A percentile compares a stretch with the other conserved stretches of the same genome.
Evolutionary conservation across 2,797 vertebrate species (phyloP).

Genomic region (Paguma larvata): DNA sequence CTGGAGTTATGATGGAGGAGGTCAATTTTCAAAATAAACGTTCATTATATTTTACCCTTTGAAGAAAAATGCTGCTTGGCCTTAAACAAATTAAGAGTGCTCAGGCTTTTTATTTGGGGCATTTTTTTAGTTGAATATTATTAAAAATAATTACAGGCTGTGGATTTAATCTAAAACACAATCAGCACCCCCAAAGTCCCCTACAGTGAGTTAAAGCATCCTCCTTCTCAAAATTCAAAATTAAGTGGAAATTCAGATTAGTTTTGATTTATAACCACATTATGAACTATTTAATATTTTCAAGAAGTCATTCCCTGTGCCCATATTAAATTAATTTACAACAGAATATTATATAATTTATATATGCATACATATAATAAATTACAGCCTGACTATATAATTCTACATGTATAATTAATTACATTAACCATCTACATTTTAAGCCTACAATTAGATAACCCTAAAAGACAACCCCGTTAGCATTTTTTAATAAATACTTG

Average conservation of each 20-base stretch:
- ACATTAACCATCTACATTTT: constrained; percentile 90
- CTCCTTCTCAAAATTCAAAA: constrained; percentile 83
- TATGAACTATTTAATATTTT: constrained; percentile 89
- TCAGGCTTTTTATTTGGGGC: constrained; percentile 83
- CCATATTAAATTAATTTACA: constrained; percentile 88
- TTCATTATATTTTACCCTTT: constrained; percentile 83
- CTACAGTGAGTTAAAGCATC: constrained; percentile 67
- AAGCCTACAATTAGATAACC: constrained; percentile 91
- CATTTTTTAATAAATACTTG: constrained; percentile 92
- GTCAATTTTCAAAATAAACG: constrained; percentile 83
- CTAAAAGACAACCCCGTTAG: constrained; percentile 90
- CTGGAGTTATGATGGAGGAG: constrained; percentile 74
- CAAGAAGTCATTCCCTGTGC: constrained; percentile 87
- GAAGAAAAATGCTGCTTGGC: constrained; percentile 84
- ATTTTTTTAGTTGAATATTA: constrained; percentile 85
- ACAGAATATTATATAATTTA: constrained; percentile 87
- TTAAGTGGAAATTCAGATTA: constrained; percentile 84
- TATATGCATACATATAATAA: constrained; percentile 88
- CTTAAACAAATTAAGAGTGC: constrained; percentile 85
- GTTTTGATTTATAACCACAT: constrained; percentile 88
- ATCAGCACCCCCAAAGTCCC: constrained; percentile 75
- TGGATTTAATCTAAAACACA: constrained; percentile 76
- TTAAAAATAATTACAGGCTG: constrained; percentile 78
- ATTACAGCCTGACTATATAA: constrained; percentile 88
- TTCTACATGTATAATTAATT: constrained; percentile 90